These are phyloP conservation scores for Solenopsis invicta DNA, from an alignment of 1,140 invertebrate genomes.

Conservation along the genomic window DNA sequence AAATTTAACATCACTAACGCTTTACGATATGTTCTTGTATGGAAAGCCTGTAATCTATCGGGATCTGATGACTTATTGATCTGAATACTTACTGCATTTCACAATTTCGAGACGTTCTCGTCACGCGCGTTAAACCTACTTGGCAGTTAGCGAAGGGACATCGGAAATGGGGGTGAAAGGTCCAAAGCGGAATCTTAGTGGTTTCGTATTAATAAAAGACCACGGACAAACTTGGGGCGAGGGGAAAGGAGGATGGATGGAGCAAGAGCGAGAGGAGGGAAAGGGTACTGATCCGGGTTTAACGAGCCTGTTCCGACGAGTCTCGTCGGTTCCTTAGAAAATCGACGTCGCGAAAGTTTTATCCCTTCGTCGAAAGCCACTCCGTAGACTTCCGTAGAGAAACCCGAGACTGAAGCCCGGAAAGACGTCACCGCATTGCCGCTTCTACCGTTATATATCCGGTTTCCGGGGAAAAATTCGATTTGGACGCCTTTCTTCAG, in stretches of 20 bases:
- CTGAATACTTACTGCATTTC: background rate
- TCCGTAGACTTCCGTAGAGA: conserved; percentile 44
- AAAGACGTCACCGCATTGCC: conserved; percentile 22
- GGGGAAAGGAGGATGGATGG: background rate
- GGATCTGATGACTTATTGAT: background rate
- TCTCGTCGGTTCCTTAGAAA: conserved; percentile 44
- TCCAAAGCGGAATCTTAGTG: conserved; percentile 45
- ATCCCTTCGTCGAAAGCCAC: conserved; percentile 64
- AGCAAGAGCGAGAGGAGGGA: conserved; percentile 7
- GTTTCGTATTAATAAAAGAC: conserved; percentile 61
- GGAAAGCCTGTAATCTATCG: no score
- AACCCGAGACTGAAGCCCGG: background rate
- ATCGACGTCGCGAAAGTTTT: conserved; percentile 71
- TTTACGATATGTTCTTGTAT: no score
- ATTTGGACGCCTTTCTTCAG: conserved; percentile 43
- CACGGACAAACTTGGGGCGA: background rate
- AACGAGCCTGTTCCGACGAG: conserved; percentile 65
- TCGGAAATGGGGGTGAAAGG: conserved; percentile 25
- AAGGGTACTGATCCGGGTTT: conserved; percentile 66
- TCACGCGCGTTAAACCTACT: background rate
- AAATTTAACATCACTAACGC: no score
- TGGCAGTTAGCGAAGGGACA: background rate
- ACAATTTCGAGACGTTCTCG: background rate
- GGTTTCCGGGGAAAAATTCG: conserved; percentile 47
- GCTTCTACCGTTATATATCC: conserved; percentile 34